These are phyloP conservation scores for Xylocopa sonorina DNA, from an alignment of 1,140 invertebrate genomes.

Conservation along the genomic window DNA sequence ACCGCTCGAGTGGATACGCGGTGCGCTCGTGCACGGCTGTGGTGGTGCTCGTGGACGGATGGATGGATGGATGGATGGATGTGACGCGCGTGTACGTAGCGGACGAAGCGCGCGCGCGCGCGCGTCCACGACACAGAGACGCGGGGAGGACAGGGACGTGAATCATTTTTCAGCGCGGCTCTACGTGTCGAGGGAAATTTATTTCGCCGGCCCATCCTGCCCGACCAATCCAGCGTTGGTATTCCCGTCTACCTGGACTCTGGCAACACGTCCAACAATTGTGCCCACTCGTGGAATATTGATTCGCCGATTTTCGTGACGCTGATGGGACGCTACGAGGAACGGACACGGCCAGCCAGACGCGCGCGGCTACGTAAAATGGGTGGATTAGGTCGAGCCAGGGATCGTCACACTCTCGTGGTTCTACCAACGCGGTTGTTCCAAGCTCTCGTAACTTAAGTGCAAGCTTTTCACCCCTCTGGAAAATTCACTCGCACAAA, in stretches of 20 bases:
- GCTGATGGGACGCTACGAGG: neutral
- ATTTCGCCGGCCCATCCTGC: constrained; percentile 5
- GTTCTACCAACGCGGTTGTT: too few relatives aligned
- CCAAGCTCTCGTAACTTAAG: too few relatives aligned
- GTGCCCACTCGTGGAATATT: neutral
- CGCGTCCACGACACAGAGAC: too few relatives aligned
- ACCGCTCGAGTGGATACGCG: constrained; percentile 50
- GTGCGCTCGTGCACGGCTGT: constrained; percentile 15
- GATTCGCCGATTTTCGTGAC: neutral
- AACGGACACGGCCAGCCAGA: too few relatives aligned
- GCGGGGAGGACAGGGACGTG: constrained; percentile 26
- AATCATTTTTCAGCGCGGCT: constrained; percentile 47
- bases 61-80: too few relatives aligned
- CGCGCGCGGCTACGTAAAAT: too few relatives aligned
- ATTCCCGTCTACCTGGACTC: constrained; percentile 22
- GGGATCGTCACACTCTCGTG: too few relatives aligned
- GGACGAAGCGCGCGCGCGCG: too few relatives aligned
- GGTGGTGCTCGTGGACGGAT: constrained; percentile 18
- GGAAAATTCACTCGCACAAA: too few relatives aligned
- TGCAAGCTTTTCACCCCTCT: too few relatives aligned
- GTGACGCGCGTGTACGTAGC: constrained; percentile 18
- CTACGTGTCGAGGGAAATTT: constrained; percentile 33
- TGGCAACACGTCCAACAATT: neutral
- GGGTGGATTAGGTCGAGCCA: too few relatives aligned
- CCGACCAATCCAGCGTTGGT: neutral